Evolutionary conservation across 2,888 invertebrate species (phyloP), one percentile per base, ranked within the genome.

Genomic region (Brenthis ino): DNA sequence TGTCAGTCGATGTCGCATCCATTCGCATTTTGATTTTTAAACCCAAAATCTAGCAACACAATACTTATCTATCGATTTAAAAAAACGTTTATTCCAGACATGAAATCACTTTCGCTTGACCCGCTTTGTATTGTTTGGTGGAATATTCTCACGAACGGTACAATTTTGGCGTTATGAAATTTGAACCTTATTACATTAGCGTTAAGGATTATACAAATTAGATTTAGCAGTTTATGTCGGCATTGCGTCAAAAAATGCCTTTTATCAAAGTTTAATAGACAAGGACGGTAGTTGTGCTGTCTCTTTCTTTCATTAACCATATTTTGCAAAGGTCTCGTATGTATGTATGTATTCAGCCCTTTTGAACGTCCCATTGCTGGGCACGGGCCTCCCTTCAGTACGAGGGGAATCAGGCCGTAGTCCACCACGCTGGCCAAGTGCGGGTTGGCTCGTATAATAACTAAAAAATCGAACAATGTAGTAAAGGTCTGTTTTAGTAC

Each of bases 91-190:
- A 71, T 77, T 75, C 73, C 74, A 78, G 78, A 80, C 77, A 67
- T 67, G 65, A 76, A 74, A 80, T 79, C 80, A 84, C 85, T 85
- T 86, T 86, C 85, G 83, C 85, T 76, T 81, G 84, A 74, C 81
- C 84, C 76, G 81, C 77, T 79, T 85, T 74, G 70, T 76, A 79
- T 82, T 82, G 80, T 82, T 77, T 78, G 70, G 76, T 75, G 73
- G 68, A 76, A 76, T 77, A 74, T 80, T 77, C 76, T 76, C 76
- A 72, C 74, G 72, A 72, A 72, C 65, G 68, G 14, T 55, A 28
- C 24, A 64, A 20, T 13, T 13, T 47, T 11, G 14, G n/a, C 4
- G 8, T 37, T 43, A 37, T 20, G 51, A 13, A 74, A 64, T 69
- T 58, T 65, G 3, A 53, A 71, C 65, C 67, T 64, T 71, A 72